Evolutionary conservation across 2,113 vertebrate species (phyloP).

Genomic region (Epinephelus fuscoguttatus): DNA sequence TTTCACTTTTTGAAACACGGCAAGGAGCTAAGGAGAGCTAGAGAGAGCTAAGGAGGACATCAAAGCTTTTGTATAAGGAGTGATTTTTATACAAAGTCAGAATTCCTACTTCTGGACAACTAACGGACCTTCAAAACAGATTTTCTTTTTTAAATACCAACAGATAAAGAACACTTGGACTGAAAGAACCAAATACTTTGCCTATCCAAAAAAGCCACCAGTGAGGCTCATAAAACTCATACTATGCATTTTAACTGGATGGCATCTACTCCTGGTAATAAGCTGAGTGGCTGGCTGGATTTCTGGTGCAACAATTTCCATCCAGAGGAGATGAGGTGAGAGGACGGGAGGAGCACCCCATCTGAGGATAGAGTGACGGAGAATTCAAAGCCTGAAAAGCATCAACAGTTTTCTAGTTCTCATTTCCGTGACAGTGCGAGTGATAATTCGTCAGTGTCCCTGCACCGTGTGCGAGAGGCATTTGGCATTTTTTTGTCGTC

Average conservation of each 20-base stretch:
- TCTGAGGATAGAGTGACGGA: conserved; percentile 43
- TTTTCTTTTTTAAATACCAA: conserved; percentile 69
- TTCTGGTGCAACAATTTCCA: conserved; percentile 52
- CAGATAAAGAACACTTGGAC: conserved; percentile 80
- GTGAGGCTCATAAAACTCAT: conserved; percentile 60
- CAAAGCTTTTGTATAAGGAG: conserved; percentile 81
- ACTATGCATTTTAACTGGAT: conserved; percentile 65
- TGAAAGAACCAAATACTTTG: conserved; percentile 73
- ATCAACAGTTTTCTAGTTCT: conserved; percentile 35
- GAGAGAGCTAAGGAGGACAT: conserved; percentile 79
- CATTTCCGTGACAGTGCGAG: conserved; percentile 41
- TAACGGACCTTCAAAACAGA: conserved; percentile 75
- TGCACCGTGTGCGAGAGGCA: conserved; percentile 62
- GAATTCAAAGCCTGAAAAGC: conserved; percentile 43
- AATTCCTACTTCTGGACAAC: conserved; percentile 77
- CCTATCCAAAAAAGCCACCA: conserved; percentile 57
- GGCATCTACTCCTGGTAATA: conserved; percentile 72
- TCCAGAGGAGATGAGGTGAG: conserved; percentile 58
- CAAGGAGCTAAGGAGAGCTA: conserved; percentile 75
- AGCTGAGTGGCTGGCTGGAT: conserved; percentile 59
- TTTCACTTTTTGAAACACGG: conserved; percentile 75
- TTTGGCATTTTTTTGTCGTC: conserved; percentile 70
- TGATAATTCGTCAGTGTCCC: conserved; percentile 58
- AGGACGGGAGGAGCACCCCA: conserved; percentile 59
- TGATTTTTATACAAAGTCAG: conserved; percentile 82